Evolutionary conservation across 1,140 invertebrate species (phyloP).

Genomic region (Mylabris phalerata): DNA sequence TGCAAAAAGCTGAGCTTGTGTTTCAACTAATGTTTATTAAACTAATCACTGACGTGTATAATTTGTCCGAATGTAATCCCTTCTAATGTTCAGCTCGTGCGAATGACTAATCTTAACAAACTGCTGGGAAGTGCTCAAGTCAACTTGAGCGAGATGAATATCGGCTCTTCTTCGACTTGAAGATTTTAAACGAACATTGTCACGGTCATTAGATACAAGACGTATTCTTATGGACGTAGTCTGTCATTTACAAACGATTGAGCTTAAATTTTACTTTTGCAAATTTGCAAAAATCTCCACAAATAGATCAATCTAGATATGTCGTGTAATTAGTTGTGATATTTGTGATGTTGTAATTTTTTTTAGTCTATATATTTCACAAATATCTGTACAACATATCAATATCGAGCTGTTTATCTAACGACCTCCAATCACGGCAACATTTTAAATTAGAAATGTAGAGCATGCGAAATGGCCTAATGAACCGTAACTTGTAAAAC

Average conservation of each 20-base stretch:
- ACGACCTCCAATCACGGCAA: constrained; percentile 3
- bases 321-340: background rate
- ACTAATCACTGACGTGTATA: constrained; percentile 37
- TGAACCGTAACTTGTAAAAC: constrained; percentile 8
- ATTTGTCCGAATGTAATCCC: constrained; percentile 37
- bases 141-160: constrained; percentile 14
- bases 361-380: too few relatives aligned
- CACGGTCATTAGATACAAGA: too few relatives aligned
- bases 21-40: constrained; percentile 35
- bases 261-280: background rate
- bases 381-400: background rate
- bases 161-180: background rate
- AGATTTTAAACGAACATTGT: background rate
- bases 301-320: background rate
- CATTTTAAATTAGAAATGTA: constrained; percentile 9
- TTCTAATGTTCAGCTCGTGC: constrained; percentile 10
- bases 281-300: background rate
- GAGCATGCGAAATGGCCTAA: constrained; percentile 6
- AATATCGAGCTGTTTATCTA: background rate
- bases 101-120: constrained; percentile 39
- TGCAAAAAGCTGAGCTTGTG: constrained; percentile 6
- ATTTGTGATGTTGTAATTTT: background rate
- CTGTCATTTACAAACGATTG: background rate
- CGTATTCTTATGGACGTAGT: background rate
- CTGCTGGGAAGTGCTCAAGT: background rate